Evolutionary conservation across 2,888 invertebrate species (phyloP).

Genomic region (Cephus pygmeus): DNA sequence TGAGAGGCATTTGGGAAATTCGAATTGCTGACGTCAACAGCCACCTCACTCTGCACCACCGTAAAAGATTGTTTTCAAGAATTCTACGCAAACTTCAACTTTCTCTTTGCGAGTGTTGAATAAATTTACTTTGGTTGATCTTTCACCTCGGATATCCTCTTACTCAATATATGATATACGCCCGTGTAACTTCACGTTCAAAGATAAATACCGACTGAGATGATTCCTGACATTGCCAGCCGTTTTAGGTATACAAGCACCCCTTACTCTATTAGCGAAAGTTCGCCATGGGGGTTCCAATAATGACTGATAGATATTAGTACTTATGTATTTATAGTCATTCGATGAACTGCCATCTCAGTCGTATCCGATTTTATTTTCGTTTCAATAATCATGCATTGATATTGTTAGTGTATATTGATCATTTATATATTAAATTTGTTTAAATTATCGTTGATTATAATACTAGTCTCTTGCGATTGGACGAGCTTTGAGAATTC

Average conservation of each 20-base stretch:
- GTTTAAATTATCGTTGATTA: background rate
- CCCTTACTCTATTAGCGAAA: background rate
- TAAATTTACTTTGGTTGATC: background rate
- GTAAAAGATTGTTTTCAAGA: conserved; percentile 28
- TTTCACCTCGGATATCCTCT: background rate
- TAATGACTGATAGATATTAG: background rate
- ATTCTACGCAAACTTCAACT: background rate
- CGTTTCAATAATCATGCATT: background rate
- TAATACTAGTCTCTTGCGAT: background rate
- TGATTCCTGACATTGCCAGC: background rate
- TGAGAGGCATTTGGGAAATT: conserved; percentile 53
- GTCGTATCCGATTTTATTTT: background rate
- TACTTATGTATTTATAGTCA: background rate
- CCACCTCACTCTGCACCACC: conserved; percentile 61
- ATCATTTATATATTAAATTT: background rate
- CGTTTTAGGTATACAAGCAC: background rate
- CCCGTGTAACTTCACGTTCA: background rate
- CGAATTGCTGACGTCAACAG: conserved; percentile 59
- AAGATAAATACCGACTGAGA: background rate
- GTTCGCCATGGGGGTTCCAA: background rate
- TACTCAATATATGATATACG: background rate
- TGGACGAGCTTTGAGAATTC: background rate
- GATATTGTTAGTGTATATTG: background rate
- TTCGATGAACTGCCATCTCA: background rate
- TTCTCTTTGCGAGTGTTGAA: background rate